phyloP scores from a whole-genome alignment of 2,888 invertebrate genomes.

The Drosophila antonietae region DNA sequence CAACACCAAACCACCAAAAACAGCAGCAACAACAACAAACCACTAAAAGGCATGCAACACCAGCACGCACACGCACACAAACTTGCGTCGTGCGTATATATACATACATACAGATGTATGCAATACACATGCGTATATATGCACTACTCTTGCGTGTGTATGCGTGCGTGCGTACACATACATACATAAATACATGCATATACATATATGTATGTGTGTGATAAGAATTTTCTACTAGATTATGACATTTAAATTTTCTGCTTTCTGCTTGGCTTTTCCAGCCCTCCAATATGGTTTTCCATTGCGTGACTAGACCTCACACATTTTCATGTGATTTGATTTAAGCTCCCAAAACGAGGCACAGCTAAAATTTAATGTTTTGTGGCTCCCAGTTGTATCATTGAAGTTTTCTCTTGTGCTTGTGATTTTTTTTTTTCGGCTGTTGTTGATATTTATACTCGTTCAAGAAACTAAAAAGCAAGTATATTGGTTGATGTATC shows the following conservation, averaged over 20 bases:
- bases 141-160: background rate
- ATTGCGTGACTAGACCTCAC: slow-evolving; percentile 52
- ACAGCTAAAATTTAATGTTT: slow-evolving; percentile 24
- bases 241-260: slow-evolving; percentile 37
- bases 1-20: slow-evolving; percentile 7
- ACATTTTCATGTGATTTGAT: slow-evolving; percentile 33
- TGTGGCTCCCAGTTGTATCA: slow-evolving; percentile 50
- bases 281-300: background rate
- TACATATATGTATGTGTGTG: slow-evolving; percentile 13
- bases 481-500: background rate
- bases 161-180: slow-evolving; percentile 2
- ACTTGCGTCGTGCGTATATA: slow-evolving; percentile 8
- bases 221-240: slow-evolving; percentile 43
- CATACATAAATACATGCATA: background rate
- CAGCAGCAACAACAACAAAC: slow-evolving; percentile 20
- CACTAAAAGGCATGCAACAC: slow-evolving; percentile 32
- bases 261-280: slow-evolving; percentile 9
- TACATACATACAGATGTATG: background rate
- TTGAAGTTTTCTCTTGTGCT: slow-evolving; percentile 37
- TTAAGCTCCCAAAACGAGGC: slow-evolving; percentile 43
- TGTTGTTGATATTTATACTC: background rate
- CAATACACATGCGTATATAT: slow-evolving; percentile 11
- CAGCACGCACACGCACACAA: slow-evolving; percentile 14
- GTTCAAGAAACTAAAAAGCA: background rate
- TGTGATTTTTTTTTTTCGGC: slow-evolving; percentile 19